These are phyloP conservation scores for Penaeus japonicus DNA, from an alignment of 1,140 invertebrate species.

Conservation along the genomic window DNA sequence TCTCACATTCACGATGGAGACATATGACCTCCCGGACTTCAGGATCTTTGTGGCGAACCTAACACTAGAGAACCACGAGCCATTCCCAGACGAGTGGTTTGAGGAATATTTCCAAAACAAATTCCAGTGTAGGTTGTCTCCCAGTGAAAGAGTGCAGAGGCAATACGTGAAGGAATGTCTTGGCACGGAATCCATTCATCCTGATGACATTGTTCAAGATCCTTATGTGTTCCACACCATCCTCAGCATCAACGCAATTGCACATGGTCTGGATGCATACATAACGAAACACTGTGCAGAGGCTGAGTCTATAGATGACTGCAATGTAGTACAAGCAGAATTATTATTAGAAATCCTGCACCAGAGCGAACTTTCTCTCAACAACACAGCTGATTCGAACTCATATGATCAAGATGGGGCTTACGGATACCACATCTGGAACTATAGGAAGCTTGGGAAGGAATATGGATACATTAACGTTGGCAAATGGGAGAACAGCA, in stretches of 20 bases:
- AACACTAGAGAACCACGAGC: slow-evolving; percentile 62
- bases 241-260: slow-evolving; percentile 64
- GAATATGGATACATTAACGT: slow-evolving; percentile 58
- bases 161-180: slow-evolving; percentile 61
- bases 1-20: slow-evolving; percentile 62
- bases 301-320: slow-evolving; percentile 56
- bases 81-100: slow-evolving; percentile 66
- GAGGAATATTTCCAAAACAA: slow-evolving; percentile 65
- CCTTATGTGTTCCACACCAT: slow-evolving; percentile 65
- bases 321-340: slow-evolving; percentile 55
- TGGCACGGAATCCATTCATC: slow-evolving; percentile 59
- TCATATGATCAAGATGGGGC: slow-evolving; percentile 60
- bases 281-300: slow-evolving; percentile 59
- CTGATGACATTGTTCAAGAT: slow-evolving; percentile 60
- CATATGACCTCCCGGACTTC: slow-evolving; percentile 65
- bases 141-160: slow-evolving; percentile 60
- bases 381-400: slow-evolving; percentile 61
- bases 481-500: slow-evolving; percentile 62
- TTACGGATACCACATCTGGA: slow-evolving; percentile 59
- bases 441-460: slow-evolving; percentile 62
- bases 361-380: slow-evolving; percentile 42
- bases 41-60: slow-evolving; percentile 63
- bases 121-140: slow-evolving; percentile 63
- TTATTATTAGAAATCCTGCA: slow-evolving; percentile 52
- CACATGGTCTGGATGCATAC: slow-evolving; percentile 63